Base-by-base conservation (phyloP, 2,888 invertebrate species). In the Lampropteryx suffumata region DNA sequence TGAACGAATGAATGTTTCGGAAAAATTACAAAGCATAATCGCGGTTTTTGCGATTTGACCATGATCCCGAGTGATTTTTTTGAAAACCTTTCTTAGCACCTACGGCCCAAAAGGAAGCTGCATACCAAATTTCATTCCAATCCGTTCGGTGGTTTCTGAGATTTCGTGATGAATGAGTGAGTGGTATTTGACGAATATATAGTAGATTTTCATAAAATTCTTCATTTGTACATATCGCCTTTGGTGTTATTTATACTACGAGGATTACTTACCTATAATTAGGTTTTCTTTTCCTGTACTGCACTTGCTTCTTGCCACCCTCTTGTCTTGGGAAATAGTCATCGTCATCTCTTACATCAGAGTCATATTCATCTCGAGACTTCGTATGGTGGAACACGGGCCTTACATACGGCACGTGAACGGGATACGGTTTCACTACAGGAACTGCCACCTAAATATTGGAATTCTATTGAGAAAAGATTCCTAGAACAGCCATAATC, bases 381-480 rank as follows among this genome's bases (percentile, higher is more conserved):
- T 78, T 76, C 13, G 85, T 75, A 62, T 89, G 87, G 61, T 90
- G 89, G 68, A 88, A 88, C 46, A 93, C 86, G 1, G 92, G 92
- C 62, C 91, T 86, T 29, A 92, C 77, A 55, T 95, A 92, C 29
- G 94, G 95, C 29, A 95, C 91, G 60, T 92, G 92, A 1, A 95
- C 93, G 17, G 96, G 95, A 69, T 93, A 94, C 3, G 95, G 95
- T 71, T 94, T 93, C 43, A 94, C 92, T 35, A 96, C 92, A 62
- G 94, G 93, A 2, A 95, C 94, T 71, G 92, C 92, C 50, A 95
- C 93, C 91, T 91, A 34, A 21, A 33, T 37, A 29, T 17, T 33
- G n/a, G 34, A 41, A 28, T 12, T 29, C n/a, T 1, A 14, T 17
- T 39, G 14, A 33, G 42, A 52, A 17, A 30, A 33, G 14, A 3